Evolutionary conservation across 2,797 vertebrate genomes (phyloP).

Genomic region (Protosalanx chinensis): DNA sequence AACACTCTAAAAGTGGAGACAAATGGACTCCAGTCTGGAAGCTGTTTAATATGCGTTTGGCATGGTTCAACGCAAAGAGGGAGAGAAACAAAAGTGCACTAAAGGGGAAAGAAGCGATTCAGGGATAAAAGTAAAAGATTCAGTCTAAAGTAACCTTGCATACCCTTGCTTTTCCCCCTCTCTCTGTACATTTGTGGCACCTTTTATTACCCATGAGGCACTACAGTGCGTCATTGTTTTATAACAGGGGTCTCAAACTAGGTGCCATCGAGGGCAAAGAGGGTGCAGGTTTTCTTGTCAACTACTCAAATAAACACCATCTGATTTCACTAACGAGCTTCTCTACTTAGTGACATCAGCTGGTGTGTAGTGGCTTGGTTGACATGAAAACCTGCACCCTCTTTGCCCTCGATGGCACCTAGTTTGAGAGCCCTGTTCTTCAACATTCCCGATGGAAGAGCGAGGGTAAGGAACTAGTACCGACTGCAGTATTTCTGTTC

Average conservation of each 20-base stretch:
- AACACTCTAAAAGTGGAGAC: too few relatives aligned
- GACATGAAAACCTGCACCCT: too few relatives aligned
- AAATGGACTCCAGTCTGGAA: too few relatives aligned
- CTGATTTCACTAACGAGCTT: too few relatives aligned
- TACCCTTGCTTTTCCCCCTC: slow-evolving; percentile 46
- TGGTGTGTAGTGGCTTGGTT: too few relatives aligned
- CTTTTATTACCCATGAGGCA: slow-evolving; percentile 36
- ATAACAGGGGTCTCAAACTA: neutral
- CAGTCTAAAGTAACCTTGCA: slow-evolving; percentile 46
- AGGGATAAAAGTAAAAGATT: slow-evolving; percentile 9
- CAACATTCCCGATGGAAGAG: slow-evolving; percentile 33
- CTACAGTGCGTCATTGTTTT: slow-evolving; percentile 35
- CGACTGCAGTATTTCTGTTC: slow-evolving; percentile 38
- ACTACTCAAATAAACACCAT: too few relatives aligned
- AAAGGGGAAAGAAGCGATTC: slow-evolving; percentile 28
- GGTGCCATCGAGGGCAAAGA: too few relatives aligned
- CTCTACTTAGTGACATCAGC: too few relatives aligned
- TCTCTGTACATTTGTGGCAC: slow-evolving; percentile 41
- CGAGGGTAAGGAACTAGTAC: slow-evolving; percentile 45
- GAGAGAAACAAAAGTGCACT: slow-evolving; percentile 21
- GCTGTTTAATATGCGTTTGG: too few relatives aligned
- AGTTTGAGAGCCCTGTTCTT: too few relatives aligned
- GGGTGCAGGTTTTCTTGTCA: too few relatives aligned
- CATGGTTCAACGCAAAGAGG: neutral
- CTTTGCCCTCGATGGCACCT: too few relatives aligned